These are phyloP conservation scores for Caenorhabditis japonica DNA, from an alignment of 2,888 invertebrate genomes.

Conservation along the genomic window DNA sequence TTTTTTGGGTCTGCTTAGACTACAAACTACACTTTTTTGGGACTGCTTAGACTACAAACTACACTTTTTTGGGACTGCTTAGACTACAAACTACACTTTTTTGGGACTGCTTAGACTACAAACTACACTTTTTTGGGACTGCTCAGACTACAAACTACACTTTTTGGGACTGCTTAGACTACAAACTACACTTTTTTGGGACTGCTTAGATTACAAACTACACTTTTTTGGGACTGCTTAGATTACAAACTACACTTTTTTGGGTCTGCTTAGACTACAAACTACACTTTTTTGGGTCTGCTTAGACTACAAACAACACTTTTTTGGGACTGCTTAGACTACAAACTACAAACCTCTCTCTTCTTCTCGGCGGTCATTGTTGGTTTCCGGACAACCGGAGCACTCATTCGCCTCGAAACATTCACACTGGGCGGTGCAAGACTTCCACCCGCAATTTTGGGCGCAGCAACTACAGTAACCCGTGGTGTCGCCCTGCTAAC, in stretches of 20 bases:
- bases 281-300: neutral
- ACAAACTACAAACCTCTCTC: slow-evolving; percentile 25
- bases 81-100: neutral
- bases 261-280: neutral
- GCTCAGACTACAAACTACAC: neutral
- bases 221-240: neutral
- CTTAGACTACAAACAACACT: neutral
- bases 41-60: neutral
- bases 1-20: neutral
- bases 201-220: neutral
- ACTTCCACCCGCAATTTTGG: neutral
- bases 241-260: neutral
- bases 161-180: neutral
- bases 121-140: neutral
- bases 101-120: neutral
- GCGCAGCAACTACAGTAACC: slow-evolving; percentile 25
- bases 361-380: slow-evolving; percentile 44
- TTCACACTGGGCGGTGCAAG: slow-evolving; percentile 4
- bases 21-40: neutral
- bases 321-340: neutral
- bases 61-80: neutral
- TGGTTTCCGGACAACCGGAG: slow-evolving; percentile 41
- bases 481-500: neutral
- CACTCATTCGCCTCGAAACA: slow-evolving; percentile 40
- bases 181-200: neutral